Evolutionary conservation across 2,888 invertebrate species (phyloP).

Genomic region (Neoaliturus tenellus): DNA sequence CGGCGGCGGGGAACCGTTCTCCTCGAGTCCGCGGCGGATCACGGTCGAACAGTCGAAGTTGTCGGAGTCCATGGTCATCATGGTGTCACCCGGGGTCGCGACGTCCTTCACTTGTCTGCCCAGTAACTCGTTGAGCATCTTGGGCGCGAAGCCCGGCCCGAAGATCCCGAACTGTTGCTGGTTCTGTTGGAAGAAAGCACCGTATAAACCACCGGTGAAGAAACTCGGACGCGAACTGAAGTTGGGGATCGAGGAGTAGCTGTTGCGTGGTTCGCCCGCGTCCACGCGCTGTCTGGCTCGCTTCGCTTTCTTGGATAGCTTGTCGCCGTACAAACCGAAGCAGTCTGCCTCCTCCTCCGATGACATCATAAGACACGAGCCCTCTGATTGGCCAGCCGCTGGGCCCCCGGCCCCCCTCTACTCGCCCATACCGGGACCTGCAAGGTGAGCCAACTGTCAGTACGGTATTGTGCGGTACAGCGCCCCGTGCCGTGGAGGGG

Average conservation of each 20-base stretch:
- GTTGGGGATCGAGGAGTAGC: slow-evolving; percentile 89
- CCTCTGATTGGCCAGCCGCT: slow-evolving; percentile 87
- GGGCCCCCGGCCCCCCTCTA: slow-evolving; percentile 65
- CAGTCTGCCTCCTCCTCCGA: slow-evolving; percentile 97
- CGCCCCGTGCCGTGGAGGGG: slow-evolving; percentile 45
- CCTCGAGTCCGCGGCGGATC: slow-evolving; percentile 71
- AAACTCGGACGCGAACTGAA: slow-evolving; percentile 87
- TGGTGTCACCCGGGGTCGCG: slow-evolving; percentile 74
- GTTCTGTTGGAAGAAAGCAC: slow-evolving; percentile 86
- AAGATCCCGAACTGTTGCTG: slow-evolving; percentile 89
- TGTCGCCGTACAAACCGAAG: slow-evolving; percentile 96
- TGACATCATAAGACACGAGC: slow-evolving; percentile 94
- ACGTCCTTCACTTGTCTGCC: slow-evolving; percentile 86
- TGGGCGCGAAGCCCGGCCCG: slow-evolving; percentile 85
- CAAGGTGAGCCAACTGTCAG: slow-evolving; percentile 68
- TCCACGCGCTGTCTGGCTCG: slow-evolving; percentile 97
- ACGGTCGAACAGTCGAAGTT: slow-evolving; percentile 71
- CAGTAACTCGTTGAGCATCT: slow-evolving; percentile 95
- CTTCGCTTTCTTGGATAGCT: slow-evolving; percentile 94
- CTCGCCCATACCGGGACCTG: slow-evolving; percentile 67
- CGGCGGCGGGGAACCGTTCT: slow-evolving; percentile 71
- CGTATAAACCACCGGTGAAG: slow-evolving; percentile 91
- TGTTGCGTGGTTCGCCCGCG: slow-evolving; percentile 96
- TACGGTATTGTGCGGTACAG: slow-evolving; percentile 62
- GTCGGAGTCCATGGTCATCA: slow-evolving; percentile 73